Percentiles rank a stretch among this genome's conserved stretches.
Conservation (phyloP, 2,888 invertebrate genomes). For the Mechanitis messenoides region DNA sequence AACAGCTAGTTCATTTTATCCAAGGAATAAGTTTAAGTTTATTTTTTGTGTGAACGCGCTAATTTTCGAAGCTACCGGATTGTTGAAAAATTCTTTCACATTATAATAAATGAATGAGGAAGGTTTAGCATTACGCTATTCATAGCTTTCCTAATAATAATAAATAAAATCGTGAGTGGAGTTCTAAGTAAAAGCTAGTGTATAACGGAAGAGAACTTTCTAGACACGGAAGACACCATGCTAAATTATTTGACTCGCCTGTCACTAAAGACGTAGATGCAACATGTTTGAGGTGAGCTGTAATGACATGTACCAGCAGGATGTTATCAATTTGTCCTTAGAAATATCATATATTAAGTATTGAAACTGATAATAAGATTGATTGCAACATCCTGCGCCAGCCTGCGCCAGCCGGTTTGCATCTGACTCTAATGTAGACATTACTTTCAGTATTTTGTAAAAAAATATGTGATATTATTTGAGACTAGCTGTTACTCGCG, state of each 20-base stretch:
- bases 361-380: slow-evolving; percentile 1
- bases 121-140: too few species aligned
- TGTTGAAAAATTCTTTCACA: too few species aligned
- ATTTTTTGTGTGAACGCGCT: too few species aligned
- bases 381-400: slow-evolving; percentile 1
- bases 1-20: too few species aligned
- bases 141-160: too few species aligned
- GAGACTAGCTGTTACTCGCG: too few species aligned
- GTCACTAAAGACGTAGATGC: not conserved
- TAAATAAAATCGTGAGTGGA: too few species aligned
- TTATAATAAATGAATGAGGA: too few species aligned
- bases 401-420: not conserved
- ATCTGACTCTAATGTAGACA: not conserved
- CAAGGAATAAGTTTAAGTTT: too few species aligned
- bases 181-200: too few species aligned
- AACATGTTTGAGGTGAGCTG: not conserved
- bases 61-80: too few species aligned
- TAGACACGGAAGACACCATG: not conserved
- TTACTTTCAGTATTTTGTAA: slow-evolving; percentile 4
- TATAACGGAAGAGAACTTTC: not conserved
- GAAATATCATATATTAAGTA: slow-evolving; percentile 1
- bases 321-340: slow-evolving; percentile 4
- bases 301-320: not conserved
- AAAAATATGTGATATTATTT: not conserved
- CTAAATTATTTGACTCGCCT: not conserved